Conservation (phyloP, 2,888 invertebrate species). For the Cheilosia variabilis region DNA sequence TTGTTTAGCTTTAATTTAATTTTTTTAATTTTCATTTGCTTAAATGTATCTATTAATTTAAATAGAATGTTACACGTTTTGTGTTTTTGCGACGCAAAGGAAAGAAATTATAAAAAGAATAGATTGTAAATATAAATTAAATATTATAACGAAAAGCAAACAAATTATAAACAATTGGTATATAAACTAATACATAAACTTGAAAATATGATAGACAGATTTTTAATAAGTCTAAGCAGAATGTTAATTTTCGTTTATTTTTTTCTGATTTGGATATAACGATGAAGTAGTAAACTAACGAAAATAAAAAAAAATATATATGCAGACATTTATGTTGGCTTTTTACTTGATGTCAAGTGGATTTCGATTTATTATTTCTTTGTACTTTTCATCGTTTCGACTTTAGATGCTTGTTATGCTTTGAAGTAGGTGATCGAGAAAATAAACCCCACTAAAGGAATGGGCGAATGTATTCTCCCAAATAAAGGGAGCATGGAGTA, state of each 20-base stretch:
- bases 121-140: conserved; percentile 49
- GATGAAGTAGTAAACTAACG: conserved; percentile 63
- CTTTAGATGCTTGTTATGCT: no score
- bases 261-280: conserved; percentile 50
- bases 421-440: no score
- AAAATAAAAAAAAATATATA: conserved; percentile 47
- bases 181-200: conserved; percentile 46
- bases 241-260: conserved; percentile 58
- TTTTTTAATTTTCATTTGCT: conserved; percentile 20
- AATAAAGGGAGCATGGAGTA: no score
- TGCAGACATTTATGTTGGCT: conserved; percentile 11
- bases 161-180: background rate
- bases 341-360: background rate
- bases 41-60: conserved; percentile 17
- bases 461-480: no score
- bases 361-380: conserved; percentile 1
- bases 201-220: conserved; percentile 28
- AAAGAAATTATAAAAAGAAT: conserved; percentile 14
- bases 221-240: conserved; percentile 31
- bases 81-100: background rate
- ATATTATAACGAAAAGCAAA: conserved; percentile 16
- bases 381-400: no score
- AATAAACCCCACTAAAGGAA: no score
- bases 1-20: conserved; percentile 10
- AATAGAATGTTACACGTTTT: background rate